Evolutionary conservation across 2,888 invertebrate genomes (phyloP).

Genomic region (Pedicia rivosa): DNA sequence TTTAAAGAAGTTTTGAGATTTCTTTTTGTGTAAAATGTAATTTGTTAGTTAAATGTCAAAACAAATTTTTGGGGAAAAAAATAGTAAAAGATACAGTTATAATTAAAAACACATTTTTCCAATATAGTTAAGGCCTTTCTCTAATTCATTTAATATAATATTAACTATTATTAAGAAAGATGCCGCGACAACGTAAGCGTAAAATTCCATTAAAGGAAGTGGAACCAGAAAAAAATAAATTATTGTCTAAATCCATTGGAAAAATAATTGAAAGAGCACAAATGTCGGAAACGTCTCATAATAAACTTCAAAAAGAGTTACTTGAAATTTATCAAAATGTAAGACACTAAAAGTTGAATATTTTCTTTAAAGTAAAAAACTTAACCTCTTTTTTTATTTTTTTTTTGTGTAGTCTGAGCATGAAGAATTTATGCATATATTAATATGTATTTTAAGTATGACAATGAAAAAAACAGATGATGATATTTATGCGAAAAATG

Average conservation of each 20-base stretch:
- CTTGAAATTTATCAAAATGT: conserved; percentile 45
- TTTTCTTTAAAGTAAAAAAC: background rate
- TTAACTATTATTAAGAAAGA: conserved; percentile 10
- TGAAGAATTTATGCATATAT: conserved; percentile 43
- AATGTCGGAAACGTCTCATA: conserved; percentile 45
- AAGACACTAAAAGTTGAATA: conserved; percentile 15
- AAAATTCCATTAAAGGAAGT: conserved; percentile 13
- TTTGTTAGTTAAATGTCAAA: no score
- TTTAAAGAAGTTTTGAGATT: no score
- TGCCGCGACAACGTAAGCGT: conserved; percentile 18
- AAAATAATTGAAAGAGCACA: conserved; percentile 47
- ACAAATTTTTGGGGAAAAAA: no score
- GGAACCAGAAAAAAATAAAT: conserved; percentile 17
- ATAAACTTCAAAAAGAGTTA: conserved; percentile 43
- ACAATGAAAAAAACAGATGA: conserved; percentile 49
- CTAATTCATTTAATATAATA: no score
- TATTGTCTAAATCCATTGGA: background rate
- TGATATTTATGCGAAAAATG: conserved; percentile 49
- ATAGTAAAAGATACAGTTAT: no score
- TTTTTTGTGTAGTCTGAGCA: conserved; percentile 33
- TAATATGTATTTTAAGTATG: conserved; percentile 44
- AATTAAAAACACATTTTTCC: no score
- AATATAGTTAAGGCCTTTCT: no score
- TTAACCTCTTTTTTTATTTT: conserved; percentile 5
- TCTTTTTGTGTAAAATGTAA: no score